A percentile compares a stretch with the other conserved stretches of the same genome.
Evolutionary conservation across 1,140 invertebrate genomes (phyloP).

Genomic region (Orius insidiosus): DNA sequence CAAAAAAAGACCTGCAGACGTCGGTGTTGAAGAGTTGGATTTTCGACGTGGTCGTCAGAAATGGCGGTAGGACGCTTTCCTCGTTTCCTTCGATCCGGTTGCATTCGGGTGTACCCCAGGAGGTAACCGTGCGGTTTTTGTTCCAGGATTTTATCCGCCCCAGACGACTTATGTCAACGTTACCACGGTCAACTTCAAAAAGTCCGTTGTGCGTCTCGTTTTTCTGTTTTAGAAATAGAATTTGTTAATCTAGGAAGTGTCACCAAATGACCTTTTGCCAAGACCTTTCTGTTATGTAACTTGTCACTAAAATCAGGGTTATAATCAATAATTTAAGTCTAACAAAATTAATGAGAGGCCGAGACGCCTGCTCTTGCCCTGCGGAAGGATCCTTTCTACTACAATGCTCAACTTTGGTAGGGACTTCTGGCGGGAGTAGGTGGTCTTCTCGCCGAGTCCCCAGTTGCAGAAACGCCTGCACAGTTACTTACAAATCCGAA

Average conservation of each 20-base stretch:
- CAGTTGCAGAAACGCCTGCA: too few relatives aligned
- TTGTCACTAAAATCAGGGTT: too few relatives aligned
- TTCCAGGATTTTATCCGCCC: neutral
- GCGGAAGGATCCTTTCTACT: too few relatives aligned
- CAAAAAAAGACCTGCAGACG: slow-evolving; percentile 6
- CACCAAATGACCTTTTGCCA: too few relatives aligned
- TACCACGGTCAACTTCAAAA: neutral
- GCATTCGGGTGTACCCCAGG: neutral
- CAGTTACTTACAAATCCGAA: slow-evolving; percentile 3
- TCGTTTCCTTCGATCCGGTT: slow-evolving; percentile 6
- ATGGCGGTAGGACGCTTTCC: slow-evolving; percentile 1
- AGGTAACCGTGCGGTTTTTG: neutral
- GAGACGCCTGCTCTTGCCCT: too few relatives aligned
- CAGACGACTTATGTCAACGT: neutral
- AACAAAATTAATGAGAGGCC: too few relatives aligned
- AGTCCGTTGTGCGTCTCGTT: slow-evolving; percentile 1
- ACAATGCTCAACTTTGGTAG: too few relatives aligned
- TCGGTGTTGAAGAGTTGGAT: slow-evolving; percentile 2
- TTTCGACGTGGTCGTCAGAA: neutral
- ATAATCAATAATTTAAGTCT: too few relatives aligned
- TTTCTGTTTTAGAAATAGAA: neutral
- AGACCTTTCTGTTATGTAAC: too few relatives aligned
- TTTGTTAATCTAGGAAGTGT: too few relatives aligned
- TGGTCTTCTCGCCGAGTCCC: too few relatives aligned
- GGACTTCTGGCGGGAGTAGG: too few relatives aligned